Conservation (phyloP, 2,888 invertebrate species). For the Drosophila nr. fundita region DNA sequence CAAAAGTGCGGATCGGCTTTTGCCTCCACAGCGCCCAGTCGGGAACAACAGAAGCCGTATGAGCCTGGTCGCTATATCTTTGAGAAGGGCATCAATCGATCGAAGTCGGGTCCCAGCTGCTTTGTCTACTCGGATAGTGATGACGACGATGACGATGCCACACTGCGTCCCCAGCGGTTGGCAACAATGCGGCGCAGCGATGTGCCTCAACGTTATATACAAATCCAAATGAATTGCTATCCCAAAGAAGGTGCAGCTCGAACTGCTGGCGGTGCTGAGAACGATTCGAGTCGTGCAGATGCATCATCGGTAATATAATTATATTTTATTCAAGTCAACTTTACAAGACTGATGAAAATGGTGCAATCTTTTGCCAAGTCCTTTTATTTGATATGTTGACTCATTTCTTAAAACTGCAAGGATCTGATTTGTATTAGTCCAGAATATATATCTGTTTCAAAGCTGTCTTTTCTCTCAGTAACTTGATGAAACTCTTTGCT, state of each 20-base stretch:
- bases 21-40: conserved; percentile 52
- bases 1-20: conserved; percentile 84
- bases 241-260: conserved; percentile 70
- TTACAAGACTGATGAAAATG: neutral
- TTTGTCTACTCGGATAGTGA: conserved; percentile 83
- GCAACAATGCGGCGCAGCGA: conserved; percentile 83
- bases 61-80: conserved; percentile 78
- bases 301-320: conserved; percentile 68
- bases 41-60: conserved; percentile 52
- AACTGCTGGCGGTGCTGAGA: conserved; percentile 38
- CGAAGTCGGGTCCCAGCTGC: conserved; percentile 85
- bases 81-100: conserved; percentile 84
- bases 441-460: neutral
- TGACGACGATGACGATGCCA: conserved; percentile 81
- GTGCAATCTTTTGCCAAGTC: neutral
- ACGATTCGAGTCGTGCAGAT: conserved; percentile 79
- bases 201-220: conserved; percentile 81
- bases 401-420: neutral
- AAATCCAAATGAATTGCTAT: conserved; percentile 85
- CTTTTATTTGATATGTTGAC: neutral
- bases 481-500: neutral
- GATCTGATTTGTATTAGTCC: neutral
- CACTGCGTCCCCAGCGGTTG: conserved; percentile 80
- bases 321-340: neutral
- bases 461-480: neutral